Base-by-base conservation (phyloP, 2,888 invertebrate species). In the Mermis nigrescens region DNA sequence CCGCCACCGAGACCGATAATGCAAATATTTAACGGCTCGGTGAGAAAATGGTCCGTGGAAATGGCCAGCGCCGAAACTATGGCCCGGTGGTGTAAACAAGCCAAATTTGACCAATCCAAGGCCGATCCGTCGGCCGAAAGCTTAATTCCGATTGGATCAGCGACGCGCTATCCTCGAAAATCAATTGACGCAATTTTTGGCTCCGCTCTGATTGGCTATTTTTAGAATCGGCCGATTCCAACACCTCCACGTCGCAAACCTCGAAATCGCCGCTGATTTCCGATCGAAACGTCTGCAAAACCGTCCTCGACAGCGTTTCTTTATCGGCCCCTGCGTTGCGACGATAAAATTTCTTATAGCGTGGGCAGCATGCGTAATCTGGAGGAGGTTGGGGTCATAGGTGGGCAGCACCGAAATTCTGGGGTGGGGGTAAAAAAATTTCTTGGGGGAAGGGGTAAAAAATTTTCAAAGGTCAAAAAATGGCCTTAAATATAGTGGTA, bases 1-100 rank as follows among this genome's bases (percentile, higher is more conserved):
- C 94, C 95, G 1, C 94, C 95, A 1, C 95, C 95, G 2, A 95
- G 79, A 1, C 95, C 95, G 58, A 94, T 77, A 31, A 94, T 79
- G 45, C 51, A 58, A 51, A 58, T 57, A 15, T 28, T 31, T 3
- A 58, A 28, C 2, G 27, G 15, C 19, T 2, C 31, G 31, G 3
- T 32, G 19, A 55, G 2, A 4, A 31, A 31, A n/a, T 46, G 4
- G 26, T 45, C 29, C 27, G 4, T n/a, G 24, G n/a, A 31, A 15
- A 68, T 46, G 1, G 63, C 60, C 26, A 69, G 22, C 1, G 65
- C 57, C 7, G 62, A 57, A 3, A 69, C 45, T 65, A 68, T 68
- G 58, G 63, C 61, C 31, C 64, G 57, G 46, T 70, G 70, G 54
- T 70, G 67, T 24, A 65, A 65, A 55, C 68, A 68, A 31, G 55